phyloP scores from a whole-genome alignment of 2,113 vertebrate species.

The Sialia sialis region DNA sequence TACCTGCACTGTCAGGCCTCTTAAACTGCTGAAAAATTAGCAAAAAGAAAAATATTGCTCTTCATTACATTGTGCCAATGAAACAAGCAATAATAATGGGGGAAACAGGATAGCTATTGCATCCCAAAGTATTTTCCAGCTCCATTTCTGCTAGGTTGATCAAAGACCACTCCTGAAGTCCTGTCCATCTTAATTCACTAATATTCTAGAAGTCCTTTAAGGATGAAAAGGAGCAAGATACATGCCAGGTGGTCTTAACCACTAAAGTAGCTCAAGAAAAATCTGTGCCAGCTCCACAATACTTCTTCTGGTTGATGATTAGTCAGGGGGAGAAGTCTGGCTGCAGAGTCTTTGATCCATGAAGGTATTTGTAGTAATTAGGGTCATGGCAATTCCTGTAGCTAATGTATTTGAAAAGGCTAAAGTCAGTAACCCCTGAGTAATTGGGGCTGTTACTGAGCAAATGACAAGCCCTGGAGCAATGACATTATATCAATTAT shows the following conservation, averaged over 20 bases:
- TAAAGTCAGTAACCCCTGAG: background rate
- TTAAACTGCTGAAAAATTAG: background rate
- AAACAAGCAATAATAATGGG: background rate
- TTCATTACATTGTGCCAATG: background rate
- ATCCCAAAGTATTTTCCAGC: background rate
- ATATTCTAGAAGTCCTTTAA: background rate
- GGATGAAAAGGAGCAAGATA: background rate
- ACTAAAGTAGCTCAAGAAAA: background rate
- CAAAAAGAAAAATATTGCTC: background rate
- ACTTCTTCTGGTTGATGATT: background rate
- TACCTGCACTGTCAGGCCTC: background rate
- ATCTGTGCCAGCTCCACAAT: background rate
- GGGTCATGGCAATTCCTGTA: slow-evolving; percentile 7
- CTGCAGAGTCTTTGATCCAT: slow-evolving; percentile 2
- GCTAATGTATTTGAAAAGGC: slow-evolving; percentile 8
- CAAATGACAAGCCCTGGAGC: background rate
- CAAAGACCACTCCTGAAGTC: background rate
- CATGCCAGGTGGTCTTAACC: background rate
- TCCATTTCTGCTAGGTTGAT: background rate
- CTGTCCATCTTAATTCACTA: background rate
- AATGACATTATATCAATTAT: background rate
- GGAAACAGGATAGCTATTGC: background rate
- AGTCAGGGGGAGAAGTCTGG: background rate
- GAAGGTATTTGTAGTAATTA: slow-evolving; percentile 4
- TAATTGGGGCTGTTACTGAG: background rate